These are phyloP conservation scores for Channa maculata DNA, from an alignment of 2,113 vertebrate species.

Conservation along the genomic window DNA sequence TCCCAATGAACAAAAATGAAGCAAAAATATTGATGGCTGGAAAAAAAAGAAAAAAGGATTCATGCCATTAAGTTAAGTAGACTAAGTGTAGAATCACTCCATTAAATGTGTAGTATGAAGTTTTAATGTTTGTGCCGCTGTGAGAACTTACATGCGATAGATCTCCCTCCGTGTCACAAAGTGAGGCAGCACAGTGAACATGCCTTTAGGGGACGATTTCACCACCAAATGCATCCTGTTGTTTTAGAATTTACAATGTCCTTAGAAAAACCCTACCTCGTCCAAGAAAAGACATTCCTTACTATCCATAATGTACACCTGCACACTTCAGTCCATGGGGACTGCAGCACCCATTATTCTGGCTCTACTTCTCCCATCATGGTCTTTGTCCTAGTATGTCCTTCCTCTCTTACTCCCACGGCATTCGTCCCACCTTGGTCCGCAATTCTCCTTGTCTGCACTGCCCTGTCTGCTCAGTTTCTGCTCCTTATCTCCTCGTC, in stretches of 20 bases:
- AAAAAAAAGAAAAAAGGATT: neutral
- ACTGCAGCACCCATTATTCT: neutral
- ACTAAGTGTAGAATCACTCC: neutral
- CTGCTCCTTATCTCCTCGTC: conserved; percentile 37
- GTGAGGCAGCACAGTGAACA: conserved; percentile 68
- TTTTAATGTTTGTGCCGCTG: neutral
- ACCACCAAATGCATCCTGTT: conserved; percentile 73
- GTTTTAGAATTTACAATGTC: neutral
- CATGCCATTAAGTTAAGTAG: neutral
- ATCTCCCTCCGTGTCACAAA: conserved; percentile 75
- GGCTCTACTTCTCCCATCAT: neutral
- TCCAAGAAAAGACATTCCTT: neutral
- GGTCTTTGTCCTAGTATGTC: conserved; percentile 2
- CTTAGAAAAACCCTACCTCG: neutral
- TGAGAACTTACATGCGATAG: conserved; percentile 73
- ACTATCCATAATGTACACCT: conserved; percentile 1
- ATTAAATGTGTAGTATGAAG: neutral
- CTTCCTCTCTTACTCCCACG: conserved; percentile 15
- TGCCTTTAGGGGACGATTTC: conserved; percentile 55
- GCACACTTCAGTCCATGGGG: neutral
- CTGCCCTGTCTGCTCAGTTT: conserved; percentile 15
- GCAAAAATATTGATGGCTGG: too few species aligned
- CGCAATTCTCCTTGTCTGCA: neutral
- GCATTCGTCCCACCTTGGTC: conserved; percentile 8
- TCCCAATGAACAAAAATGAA: too few species aligned